Evolutionary conservation across 2,888 invertebrate species (phyloP).

Genomic region (Crepidodera aurea): DNA sequence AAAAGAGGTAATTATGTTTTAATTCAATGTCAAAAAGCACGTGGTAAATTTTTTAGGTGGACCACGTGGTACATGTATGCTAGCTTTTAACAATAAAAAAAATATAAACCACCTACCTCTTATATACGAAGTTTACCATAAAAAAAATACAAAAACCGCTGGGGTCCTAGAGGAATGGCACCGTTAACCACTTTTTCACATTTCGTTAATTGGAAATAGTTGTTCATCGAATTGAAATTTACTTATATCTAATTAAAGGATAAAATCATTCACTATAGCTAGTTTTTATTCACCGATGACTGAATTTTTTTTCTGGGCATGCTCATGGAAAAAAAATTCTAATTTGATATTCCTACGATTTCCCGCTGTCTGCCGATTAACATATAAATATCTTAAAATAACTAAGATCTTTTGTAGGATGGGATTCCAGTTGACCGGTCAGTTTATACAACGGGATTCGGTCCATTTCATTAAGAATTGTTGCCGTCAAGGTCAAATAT

Average conservation of each 20-base stretch:
- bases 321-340: background rate
- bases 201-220: slow-evolving; percentile 9
- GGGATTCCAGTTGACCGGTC: background rate
- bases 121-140: background rate
- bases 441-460: too few relatives aligned
- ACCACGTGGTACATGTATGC: too few relatives aligned
- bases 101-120: background rate
- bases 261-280: background rate
- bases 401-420: background rate
- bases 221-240: too few relatives aligned
- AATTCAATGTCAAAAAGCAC: too few relatives aligned
- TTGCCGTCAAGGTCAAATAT: too few relatives aligned
- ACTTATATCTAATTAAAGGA: background rate
- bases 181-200: background rate
- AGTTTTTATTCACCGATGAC: background rate
- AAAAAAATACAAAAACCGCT: background rate
- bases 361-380: background rate
- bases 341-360: background rate
- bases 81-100: background rate
- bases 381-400: background rate
- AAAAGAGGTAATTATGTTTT: too few relatives aligned
- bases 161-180: background rate
- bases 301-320: background rate
- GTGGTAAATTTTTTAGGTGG: too few relatives aligned
- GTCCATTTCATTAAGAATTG: too few relatives aligned